Evolutionary conservation across 2,113 vertebrate species (phyloP), one percentile per base, ranked within the genome.

Genomic region (Lynx canadensis): DNA sequence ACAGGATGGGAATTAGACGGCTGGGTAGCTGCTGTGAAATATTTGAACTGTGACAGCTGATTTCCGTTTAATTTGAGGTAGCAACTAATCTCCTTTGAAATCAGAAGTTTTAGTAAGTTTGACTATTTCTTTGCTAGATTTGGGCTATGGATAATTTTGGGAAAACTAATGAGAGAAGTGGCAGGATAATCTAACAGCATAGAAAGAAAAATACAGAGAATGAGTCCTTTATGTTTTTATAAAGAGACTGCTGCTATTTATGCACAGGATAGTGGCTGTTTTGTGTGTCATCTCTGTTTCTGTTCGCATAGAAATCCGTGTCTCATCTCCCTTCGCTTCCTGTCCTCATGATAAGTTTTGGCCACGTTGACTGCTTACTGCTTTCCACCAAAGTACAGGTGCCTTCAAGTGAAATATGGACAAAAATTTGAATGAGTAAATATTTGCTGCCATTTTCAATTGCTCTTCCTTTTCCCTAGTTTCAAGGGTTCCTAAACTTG

Each of bases 1-100:
- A 60, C 16, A 57, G 78, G 85, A 69, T 25, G 18, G 45, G 50
- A 92, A 84, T 91, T 69, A 81, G 88, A 66, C 48, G 65, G 41
- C 91, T 92, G 5, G 21, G 14, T 79, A 66, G 55, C 79, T 71
- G 80, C 69, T 79, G 81, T 38, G 48, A 87, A 84, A 52, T 80
- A 80, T 84, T 95, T 92, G 83, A 96, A 76, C 79, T 4, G 50
- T 94, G 94, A 95, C 97, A 97, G 90, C 69, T 52, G 65, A 94
- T 96, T 94, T 89, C 63, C 0, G 0, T 93, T 92, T 96, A 57
- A 97, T 98, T 96, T 97, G 65, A 55, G 5, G 29, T 76, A 84
- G 87, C 36, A 83, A 55, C 69, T 63, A 80, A 94, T 84, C 23
- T 48, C 27, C 66, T 97, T 96, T 94, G 90, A 97, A 92, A 94